Conservation (phyloP, 2,113 vertebrate genomes). For the Corythaeola cristata region DNA sequence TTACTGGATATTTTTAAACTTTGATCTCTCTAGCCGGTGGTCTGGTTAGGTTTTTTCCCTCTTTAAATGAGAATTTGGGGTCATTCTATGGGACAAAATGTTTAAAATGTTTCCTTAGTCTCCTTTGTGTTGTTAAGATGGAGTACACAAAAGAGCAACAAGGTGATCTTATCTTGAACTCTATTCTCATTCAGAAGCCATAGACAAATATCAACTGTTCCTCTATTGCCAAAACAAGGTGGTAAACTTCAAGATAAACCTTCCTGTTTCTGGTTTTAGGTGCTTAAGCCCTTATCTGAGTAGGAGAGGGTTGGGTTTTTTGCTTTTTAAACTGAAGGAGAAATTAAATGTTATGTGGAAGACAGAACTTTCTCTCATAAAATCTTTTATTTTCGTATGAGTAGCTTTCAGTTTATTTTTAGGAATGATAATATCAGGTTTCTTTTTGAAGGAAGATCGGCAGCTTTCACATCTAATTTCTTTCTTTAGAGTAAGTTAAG, state of each 20-base stretch:
- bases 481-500: neutral
- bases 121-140: slow-evolving; percentile 74
- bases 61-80: slow-evolving; percentile 69
- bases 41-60: neutral
- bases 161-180: slow-evolving; percentile 70
- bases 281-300: neutral
- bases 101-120: slow-evolving; percentile 67
- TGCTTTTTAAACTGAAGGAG: neutral
- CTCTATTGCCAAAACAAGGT: slow-evolving; percentile 61
- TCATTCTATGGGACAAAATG: slow-evolving; percentile 72
- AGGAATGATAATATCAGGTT: neutral
- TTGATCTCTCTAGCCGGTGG: slow-evolving; percentile 63
- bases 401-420: neutral
- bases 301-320: neutral
- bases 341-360: neutral
- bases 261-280: slow-evolving; percentile 36
- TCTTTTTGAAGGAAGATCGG: neutral
- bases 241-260: slow-evolving; percentile 17
- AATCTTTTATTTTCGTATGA: neutral
- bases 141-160: slow-evolving; percentile 67
- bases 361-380: neutral
- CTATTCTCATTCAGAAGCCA: slow-evolving; percentile 56
- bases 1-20: slow-evolving; percentile 33
- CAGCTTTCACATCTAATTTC: neutral
- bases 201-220: slow-evolving; percentile 60